phyloP scores from a whole-genome alignment of 2,797 vertebrate species.

The Otolemur crassicaudatus region DNA sequence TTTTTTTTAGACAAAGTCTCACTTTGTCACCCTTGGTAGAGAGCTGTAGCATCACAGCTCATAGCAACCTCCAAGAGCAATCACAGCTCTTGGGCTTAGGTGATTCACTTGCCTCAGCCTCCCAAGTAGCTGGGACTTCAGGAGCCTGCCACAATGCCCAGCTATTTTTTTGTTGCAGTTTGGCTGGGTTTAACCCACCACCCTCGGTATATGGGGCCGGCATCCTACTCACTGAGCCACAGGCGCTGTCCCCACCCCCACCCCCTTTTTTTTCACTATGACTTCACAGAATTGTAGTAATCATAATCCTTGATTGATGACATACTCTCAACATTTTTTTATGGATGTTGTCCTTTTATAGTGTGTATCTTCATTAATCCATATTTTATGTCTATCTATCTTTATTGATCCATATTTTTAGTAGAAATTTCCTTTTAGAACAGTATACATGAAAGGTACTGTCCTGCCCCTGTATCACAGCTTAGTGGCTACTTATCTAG shows the following conservation, averaged over 20 bases:
- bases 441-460: background rate
- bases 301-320: conserved; percentile 30
- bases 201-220: no score
- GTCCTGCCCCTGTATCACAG: background rate
- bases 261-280: background rate
- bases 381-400: background rate
- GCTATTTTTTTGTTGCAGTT: no score
- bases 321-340: background rate
- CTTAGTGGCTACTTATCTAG: conserved; percentile 5
- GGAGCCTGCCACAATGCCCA: no score
- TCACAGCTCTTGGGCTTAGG: no score
- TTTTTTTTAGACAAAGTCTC: background rate
- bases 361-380: background rate
- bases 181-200: no score
- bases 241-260: no score
- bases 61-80: no score
- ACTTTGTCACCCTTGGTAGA: no score
- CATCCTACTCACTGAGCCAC: no score
- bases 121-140: no score
- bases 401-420: conserved; percentile 36
- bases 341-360: background rate
- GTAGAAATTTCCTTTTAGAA: conserved; percentile 33
- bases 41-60: no score
- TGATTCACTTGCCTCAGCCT: no score
- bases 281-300: conserved; percentile 43